Base-by-base conservation (phyloP, 2,888 invertebrate species). In the Bombylius discolor region DNA sequence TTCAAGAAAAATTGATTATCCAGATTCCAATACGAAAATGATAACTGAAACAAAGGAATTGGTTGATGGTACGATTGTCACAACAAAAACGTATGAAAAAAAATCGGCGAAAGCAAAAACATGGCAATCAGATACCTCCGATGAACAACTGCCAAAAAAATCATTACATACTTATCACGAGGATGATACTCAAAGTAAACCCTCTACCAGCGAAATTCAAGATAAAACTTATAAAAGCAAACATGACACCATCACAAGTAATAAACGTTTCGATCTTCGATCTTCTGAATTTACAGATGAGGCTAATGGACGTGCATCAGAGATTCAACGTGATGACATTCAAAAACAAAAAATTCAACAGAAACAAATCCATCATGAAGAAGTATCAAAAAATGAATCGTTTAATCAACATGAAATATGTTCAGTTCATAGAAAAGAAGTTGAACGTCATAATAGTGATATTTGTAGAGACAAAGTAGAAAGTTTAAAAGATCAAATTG, bases 71-170 rank as follows among this genome's bases (percentile, higher is more conserved):
- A 81, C 81, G 4, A 78, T 78, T 47, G 80, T 84, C 1, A 84
- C 83, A n/a, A 84, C 82, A 58, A 84, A 83, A 31, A 78, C 79
- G 48, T 81, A 82, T 45, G 84, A 85, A 67, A 82, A 82, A 44
- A 76, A 72, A 61, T 71, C 71, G 55, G 60, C 56, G 50, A 62
- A 51, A 51, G 62, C 58, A 5, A 55, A 62, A 48, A 42, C 58
- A 4, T 63, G 61, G 39, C 12, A 48, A 5, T 13, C 48, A 48
- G 48, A 13, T 13, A 6, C 31, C 11, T 9, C 32, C 23, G 13
- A 9, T 48, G 57, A 59, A 49, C 58, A 53, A 11, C 32, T 36
- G 8, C 1, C 8, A 11, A 23, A 23, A 23, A 23, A 23, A 23
- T 23, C 23, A 23, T 23, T 23, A 23, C 23, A 23, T 23, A 23